Base-by-base conservation (phyloP, 35 echinoderm and acorn worm genomes). In the Lytechinus variegatus region DNA sequence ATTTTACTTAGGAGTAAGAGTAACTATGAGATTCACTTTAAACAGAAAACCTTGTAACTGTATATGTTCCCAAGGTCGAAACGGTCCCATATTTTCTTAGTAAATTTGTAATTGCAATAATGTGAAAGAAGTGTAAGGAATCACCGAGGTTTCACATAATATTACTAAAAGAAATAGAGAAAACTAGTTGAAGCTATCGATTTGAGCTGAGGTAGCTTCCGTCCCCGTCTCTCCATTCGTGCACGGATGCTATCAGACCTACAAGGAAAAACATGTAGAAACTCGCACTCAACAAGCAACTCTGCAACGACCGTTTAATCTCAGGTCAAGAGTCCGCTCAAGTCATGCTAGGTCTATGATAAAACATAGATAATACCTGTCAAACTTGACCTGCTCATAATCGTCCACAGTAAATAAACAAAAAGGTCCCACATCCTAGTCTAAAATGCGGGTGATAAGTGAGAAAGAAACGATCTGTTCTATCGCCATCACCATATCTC, bases 391-490 rank as follows among this genome's bases (percentile, higher is more conserved):
- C 66, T 24, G 66, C 6, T 79, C 19, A 79, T 79, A 79, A 79
- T 79, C 66, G 66, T 79, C 66, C 66, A 79, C 66, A 79, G 7
- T 79, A 79, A 79, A 79, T 79, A 79, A 79, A 79, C 66, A n/a
- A 79, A 79, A 71, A 24, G 19, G 61, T 24, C 66, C 66, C 14
- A 79, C 21, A 79, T 79, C 66, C 66, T 79, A 24, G 66, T 79
- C 21, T n/a, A 79, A 79, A 79, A 79, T 24, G 19, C n/a, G 66
- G 66, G 66, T 79, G 66, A 79, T 79, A 79, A 79, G 66, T 79
- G 66, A 79, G 66, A 79, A 79, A 79, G 66, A 79, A n/a, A 79
- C 66, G 66, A 79, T 79, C 14, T 79, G 66, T 16, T 79, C 14
- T 79, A 16, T 79, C 66, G 66, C 66, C 66, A 24, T 79, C 19